Percentiles rank a stretch among this genome's conserved stretches.
Conservation (phyloP, 2,797 vertebrate genomes). For the Amniataba percoides region DNA sequence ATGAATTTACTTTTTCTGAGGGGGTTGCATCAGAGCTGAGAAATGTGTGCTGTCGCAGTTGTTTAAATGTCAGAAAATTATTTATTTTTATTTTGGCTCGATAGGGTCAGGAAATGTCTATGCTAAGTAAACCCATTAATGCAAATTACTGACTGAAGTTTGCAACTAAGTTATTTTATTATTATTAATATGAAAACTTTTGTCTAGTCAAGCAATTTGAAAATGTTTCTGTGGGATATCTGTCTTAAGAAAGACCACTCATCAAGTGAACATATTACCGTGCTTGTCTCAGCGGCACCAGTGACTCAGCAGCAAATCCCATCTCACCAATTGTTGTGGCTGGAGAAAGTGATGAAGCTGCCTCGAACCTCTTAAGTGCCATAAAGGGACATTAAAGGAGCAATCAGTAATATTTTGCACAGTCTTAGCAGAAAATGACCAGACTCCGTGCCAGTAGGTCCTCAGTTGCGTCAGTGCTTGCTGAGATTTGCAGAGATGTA, state of each 20-base stretch:
- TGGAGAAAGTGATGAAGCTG: slow-evolving; percentile 62
- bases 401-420: slow-evolving; percentile 57
- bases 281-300: slow-evolving; percentile 52
- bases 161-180: slow-evolving; percentile 12
- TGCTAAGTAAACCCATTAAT: not conserved
- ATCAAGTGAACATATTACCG: slow-evolving; percentile 59
- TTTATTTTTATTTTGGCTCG: not conserved
- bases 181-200: slow-evolving; percentile 28
- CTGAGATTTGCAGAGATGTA: slow-evolving; percentile 10
- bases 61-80: not conserved
- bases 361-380: slow-evolving; percentile 59
- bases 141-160: slow-evolving; percentile 22
- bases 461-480: slow-evolving; percentile 22
- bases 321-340: slow-evolving; percentile 52
- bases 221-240: slow-evolving; percentile 30
- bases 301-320: slow-evolving; percentile 59
- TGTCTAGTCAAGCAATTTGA: slow-evolving; percentile 30
- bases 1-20: not conserved
- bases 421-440: slow-evolving; percentile 47
- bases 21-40: not conserved
- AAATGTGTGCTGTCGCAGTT: slow-evolving; percentile 11
- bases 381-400: slow-evolving; percentile 64
- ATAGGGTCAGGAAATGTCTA: not conserved
- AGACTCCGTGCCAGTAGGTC: slow-evolving; percentile 10
- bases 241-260: slow-evolving; percentile 38